Base-by-base conservation (phyloP, 2,113 vertebrate species). In the Gambusia holbrooki region DNA sequence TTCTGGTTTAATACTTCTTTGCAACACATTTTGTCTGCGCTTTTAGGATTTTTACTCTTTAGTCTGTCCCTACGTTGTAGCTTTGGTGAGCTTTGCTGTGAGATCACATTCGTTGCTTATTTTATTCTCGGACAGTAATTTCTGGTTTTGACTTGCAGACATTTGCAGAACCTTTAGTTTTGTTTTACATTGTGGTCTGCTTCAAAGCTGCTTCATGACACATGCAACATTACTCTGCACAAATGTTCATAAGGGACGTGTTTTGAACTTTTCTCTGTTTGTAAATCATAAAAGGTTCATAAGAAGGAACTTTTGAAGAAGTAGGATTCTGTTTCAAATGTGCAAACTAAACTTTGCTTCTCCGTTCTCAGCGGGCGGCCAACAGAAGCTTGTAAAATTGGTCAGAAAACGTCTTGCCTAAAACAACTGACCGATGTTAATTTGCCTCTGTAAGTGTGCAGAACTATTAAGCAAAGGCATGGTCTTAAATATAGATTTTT, bases 401-500 rank as follows among this genome's bases (percentile, higher is more conserved):
- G 17, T 11, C 25, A n/a, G 51, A 58, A 58, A 58, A 2, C 45
- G 5, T 48, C 45, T 48, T 48, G 45, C 51, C 19, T 58, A 58
- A 48, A 48, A 48, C 17, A 19, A 48, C 45, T 48, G 17, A 5
- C 17, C 25, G 25, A 58, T 9, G 48, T 54, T 25, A 7, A 19
- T 22, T 54, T 5, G 10, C 71, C 62, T 42, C 14, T 29, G 63
- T 15, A 4, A 35, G 3, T 63, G 4, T 37, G 32, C 61, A 64
- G 42, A 62, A 75, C 19, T 60, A 63, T 74, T 33, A 62, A 69
- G 71, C 33, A 42, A 62, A 76, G 17, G n/a, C 4, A 10, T 12
- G n/a, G 45, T 22, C 14, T 42, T 14, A 42, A 17, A 19, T 19
- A 19, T 19, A 48, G 15, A 48, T 45, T 14, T 32, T 62, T 51